These are phyloP conservation scores for Cydia amplana DNA, from an alignment of 1,140 invertebrate species.

Conservation along the genomic window DNA sequence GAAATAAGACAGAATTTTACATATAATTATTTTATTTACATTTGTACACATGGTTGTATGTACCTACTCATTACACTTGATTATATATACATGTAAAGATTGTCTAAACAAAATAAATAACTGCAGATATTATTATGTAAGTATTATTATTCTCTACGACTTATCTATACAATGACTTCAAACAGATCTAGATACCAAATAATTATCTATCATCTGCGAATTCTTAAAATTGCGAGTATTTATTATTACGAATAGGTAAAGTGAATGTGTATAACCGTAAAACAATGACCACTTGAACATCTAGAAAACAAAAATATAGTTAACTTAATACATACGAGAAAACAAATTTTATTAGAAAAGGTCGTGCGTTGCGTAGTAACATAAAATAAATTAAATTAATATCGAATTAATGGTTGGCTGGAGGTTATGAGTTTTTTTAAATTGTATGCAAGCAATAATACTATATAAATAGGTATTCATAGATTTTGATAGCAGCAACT, in stretches of 20 bases:
- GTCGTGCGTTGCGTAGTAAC: background rate
- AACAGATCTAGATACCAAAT: slow-evolving; percentile 44
- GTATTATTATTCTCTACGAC: slow-evolving; percentile 57
- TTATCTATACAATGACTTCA: slow-evolving; percentile 54
- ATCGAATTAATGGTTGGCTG: background rate
- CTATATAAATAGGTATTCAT: background rate
- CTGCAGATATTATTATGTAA: slow-evolving; percentile 62
- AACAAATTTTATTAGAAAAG: background rate
- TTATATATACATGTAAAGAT: slow-evolving; percentile 65
- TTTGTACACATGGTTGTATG: slow-evolving; percentile 75
- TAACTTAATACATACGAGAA: background rate
- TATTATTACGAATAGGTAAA: slow-evolving; percentile 35
- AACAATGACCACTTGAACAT: background rate
- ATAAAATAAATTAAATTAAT: background rate
- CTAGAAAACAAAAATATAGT: background rate
- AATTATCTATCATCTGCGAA: slow-evolving; percentile 51
- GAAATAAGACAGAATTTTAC: slow-evolving; percentile 44
- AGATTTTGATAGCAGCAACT: background rate
- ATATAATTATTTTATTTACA: slow-evolving; percentile 70
- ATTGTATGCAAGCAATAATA: background rate
- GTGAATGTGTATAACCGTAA: background rate
- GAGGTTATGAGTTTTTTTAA: background rate
- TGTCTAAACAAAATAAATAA: slow-evolving; percentile 70
- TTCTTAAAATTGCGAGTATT: slow-evolving; percentile 64
- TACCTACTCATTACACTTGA: slow-evolving; percentile 61